Evolutionary conservation across 2,797 vertebrate genomes (phyloP), one percentile per base, ranked within the genome.

Genomic region (Clangula hyemalis): DNA sequence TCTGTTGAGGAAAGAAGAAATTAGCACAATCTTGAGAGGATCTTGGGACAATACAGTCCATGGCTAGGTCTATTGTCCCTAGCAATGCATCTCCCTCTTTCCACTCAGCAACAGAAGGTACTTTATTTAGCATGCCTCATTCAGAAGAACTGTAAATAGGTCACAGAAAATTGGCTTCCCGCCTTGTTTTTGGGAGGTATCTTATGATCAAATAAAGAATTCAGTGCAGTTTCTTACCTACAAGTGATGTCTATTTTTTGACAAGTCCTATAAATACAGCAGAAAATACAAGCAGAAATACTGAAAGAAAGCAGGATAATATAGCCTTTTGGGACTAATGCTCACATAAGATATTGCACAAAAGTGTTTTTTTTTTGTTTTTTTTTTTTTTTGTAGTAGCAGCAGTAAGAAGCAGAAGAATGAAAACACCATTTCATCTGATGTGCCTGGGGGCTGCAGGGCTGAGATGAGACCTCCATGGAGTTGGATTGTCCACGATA

Each of bases 81-180:
- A 54, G 17, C 39, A 88, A 1, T 62, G 57, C 58, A 77, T 60
- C 32, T 92, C 60, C 78, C 72, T 69, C 75, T 93, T 92, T 47
- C 66, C 51, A 58, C 69, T 72, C 94, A 95, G 88, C 81, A 95
- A 90, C 90, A 81, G 69, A 92, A 85, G 6, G 22, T 60, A 28
- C 62, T 95, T 95, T 89, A 89, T 90, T 93, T 93, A 96, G 76
- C 89, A 88, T 57, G 30, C 13, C 45, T 94, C 47, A 79, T 92
- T 88, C 85, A 80, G n/a, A 18, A 49, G 28, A 91, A 60, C 45
- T 87, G 69, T 86, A 95, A 96, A 84, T 85, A 90, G 90, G 94
- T 87, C 93, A 95, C 41, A 80, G 84, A 83, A 94, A 85, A 92
- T 70, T 80, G 86, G 73, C 81, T 94, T 94, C 51, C 61, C 72